Evolutionary conservation across 1,140 invertebrate genomes (phyloP), one percentile per base, ranked within the genome.

Genomic region (Papilio polytes): DNA sequence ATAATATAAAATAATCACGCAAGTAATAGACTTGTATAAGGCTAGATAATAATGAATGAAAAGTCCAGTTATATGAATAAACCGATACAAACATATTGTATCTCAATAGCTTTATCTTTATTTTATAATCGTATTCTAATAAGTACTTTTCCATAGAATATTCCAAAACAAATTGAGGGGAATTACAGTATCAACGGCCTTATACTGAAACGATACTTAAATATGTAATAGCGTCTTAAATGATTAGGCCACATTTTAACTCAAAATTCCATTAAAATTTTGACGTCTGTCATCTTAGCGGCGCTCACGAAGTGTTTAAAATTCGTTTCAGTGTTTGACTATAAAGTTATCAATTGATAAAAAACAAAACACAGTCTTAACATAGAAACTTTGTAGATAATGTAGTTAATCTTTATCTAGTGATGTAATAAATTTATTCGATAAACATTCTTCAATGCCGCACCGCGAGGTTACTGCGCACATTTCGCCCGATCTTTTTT

Each of bases 401-500:
- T 1, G 31, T 26, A 26, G 74, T 76, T 76, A 51, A 76, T 51
- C 31, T 76, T 76, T 6, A 76, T 31, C 46, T 48, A 46, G n/a
- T 48, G 74, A 48, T 51, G 46, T 76, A 76, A 53, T 74, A n/a
- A 74, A 74, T 53, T 51, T 51, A 51, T 53, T 51, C 78, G 74
- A 82, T 83, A 81, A 81, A 84, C 80, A 81, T 79, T 82, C 70
- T 51, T 78, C 79, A 76, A 76, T 76, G 74, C 74, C 74, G 74
- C 20, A 48, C 46, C 4, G 13, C 74, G 74, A 76, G 74, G 82
- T 66, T 83, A 81, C 81, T 83, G 80, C 83, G 82, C 83, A 85
- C 77, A 81, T 81, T 80, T 80, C 66, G 36, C 74, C 51, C 48
- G 78, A 77, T 84, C 87, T 88, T 88, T 88, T 88, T 85, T 82